Conservation (phyloP, 2,888 invertebrate genomes). For the Ennomos erosarius region DNA sequence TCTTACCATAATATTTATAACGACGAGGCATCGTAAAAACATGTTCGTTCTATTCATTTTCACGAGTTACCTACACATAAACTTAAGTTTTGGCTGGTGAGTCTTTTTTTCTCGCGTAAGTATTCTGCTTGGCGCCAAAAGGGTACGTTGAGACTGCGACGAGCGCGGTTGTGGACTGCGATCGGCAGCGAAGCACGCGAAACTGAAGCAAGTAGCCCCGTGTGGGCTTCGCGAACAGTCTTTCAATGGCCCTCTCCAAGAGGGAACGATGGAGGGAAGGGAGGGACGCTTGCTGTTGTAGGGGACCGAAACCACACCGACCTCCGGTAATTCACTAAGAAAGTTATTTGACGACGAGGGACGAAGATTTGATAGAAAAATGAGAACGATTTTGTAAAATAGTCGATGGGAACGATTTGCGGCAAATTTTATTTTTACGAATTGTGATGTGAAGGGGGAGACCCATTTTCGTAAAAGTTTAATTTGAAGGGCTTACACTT, state of each 20-base stretch:
- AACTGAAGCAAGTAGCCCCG: conserved; percentile 75
- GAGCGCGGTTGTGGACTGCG: conserved; percentile 69
- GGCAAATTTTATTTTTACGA: neutral
- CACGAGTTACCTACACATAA: conserved; percentile 67
- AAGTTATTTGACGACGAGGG: conserved; percentile 80
- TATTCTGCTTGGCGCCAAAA: conserved; percentile 70
- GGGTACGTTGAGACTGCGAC: conserved; percentile 49
- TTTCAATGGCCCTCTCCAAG: conserved; percentile 80
- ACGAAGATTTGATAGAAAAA: conserved; percentile 66
- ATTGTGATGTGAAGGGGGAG: neutral
- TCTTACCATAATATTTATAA: conserved; percentile 72
- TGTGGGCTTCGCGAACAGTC: conserved; percentile 82
- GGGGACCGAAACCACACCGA: conserved; percentile 78
- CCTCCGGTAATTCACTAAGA: conserved; percentile 83
- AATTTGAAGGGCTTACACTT: neutral
- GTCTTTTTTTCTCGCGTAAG: conserved; percentile 29
- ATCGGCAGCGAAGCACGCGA: conserved; percentile 78
- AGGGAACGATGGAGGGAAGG: conserved; percentile 82
- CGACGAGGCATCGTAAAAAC: conserved; percentile 66
- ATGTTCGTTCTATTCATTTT: conserved; percentile 59
- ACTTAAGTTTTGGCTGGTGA: conserved; percentile 44
- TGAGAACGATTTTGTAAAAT: conserved; percentile 57
- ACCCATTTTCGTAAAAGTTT: neutral
- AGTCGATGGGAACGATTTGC: conserved; percentile 33
- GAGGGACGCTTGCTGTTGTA: conserved; percentile 74